Evolutionary conservation across 2,113 vertebrate genomes (phyloP), one percentile per base, ranked within the genome.

Genomic region (Actenoides lindsayi): DNA sequence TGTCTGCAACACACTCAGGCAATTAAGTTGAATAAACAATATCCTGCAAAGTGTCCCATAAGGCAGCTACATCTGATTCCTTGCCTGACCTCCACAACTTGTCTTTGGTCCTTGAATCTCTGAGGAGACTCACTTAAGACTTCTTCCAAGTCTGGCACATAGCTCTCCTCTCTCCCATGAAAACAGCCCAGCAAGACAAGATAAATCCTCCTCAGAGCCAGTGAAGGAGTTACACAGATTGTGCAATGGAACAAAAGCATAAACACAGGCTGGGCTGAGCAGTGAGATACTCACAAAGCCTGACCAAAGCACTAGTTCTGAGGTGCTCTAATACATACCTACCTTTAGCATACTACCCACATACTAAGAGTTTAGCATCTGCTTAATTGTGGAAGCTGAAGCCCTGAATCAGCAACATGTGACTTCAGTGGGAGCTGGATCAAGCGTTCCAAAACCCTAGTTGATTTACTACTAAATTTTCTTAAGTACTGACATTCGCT

Each of bases 21-120:
- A 96, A 95, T 95, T 96, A 96, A 94, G 48, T 77, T 91, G 81
- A 95, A 94, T 94, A 96, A 96, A 91, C 93, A 95, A 91, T 60
- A 87, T 76, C 87, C 78, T 90, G 81, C 70, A 91, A 51, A 85
- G 67, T 65, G 78, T 94, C 94, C 91, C 94, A 42, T 44, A 96
- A 93, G 90, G 89, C 82, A 50, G 83, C 46, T 91, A 79, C 56
- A 70, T 87, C 67, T 27, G 51, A 94, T 87, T 90, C 48, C 46
- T 48, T 62, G 37, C 50, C 63, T 90, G 94, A 94, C 89, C 91
- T 85, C 82, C 48, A 87, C 69, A 73, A 82, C 91, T 57, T 23
- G 63, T 50, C 90, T 87, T 73, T 74, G 46, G 91, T 91, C 67
- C 79, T 42, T 0, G 14, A 78, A 39, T 64, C 77, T 83, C 93